These are phyloP conservation scores for Setipinna tenuifilis DNA, from an alignment of 2,797 vertebrate species.

Conservation along the genomic window DNA sequence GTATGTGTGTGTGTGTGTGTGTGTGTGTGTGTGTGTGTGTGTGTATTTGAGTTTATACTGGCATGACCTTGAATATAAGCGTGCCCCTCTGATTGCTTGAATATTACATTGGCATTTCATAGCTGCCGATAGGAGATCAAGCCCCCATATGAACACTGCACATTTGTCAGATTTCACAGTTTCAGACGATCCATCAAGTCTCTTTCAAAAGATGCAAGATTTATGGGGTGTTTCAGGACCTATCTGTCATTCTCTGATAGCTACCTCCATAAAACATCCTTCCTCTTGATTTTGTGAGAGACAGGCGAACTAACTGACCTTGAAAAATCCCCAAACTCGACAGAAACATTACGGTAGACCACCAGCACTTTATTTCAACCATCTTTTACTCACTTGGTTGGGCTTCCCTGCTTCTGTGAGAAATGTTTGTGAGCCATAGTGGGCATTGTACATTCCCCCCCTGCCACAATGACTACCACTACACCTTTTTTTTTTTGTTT, in stretches of 20 bases:
- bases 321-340: neutral
- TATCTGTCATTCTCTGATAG: neutral
- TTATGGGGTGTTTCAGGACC: neutral
- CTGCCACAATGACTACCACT: too few species aligned
- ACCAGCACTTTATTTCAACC: neutral
- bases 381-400: neutral
- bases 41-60: neutral
- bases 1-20: neutral
- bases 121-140: neutral
- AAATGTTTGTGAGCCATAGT: neutral
- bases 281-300: neutral
- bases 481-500: neutral
- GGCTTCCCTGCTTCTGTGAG: neutral
- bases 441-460: neutral
- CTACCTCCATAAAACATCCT: neutral
- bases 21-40: slow-evolving; percentile 1
- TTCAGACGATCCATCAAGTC: neutral
- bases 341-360: neutral
- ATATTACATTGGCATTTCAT: neutral
- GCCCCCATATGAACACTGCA: neutral
- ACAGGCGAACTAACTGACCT: neutral
- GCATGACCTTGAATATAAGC: neutral
- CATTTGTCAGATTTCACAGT: neutral
- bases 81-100: neutral
- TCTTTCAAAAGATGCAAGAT: neutral